A percentile compares a stretch with the other conserved stretches of the same genome.
phyloP scores from a whole-genome alignment of 2,797 vertebrate species.

The Megaceryle alcyon region DNA sequence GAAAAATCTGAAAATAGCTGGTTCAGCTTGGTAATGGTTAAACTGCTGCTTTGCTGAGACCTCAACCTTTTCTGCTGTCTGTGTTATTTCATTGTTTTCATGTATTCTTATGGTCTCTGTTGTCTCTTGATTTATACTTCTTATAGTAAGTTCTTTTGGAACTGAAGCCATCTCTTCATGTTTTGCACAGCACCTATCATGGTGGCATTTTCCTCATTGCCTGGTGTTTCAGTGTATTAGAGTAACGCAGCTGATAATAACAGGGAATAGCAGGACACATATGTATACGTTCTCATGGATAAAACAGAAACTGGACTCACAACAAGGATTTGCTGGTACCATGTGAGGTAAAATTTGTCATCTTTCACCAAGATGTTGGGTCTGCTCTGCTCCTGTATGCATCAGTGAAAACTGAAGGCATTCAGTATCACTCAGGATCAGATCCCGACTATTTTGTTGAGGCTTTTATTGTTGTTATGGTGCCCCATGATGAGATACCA shows the following conservation, averaged over 20 bases:
- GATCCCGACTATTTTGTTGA: neutral
- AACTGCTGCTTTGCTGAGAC: neutral
- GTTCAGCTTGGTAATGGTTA: neutral
- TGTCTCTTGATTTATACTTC: neutral
- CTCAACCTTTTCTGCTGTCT: neutral
- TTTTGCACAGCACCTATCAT: neutral
- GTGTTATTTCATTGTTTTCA: neutral
- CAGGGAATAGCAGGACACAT: neutral
- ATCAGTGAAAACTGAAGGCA: neutral
- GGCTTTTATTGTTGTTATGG: conserved; percentile 36
- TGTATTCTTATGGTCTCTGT: neutral
- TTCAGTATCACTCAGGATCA: neutral
- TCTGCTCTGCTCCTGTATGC: neutral
- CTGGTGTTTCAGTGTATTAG: neutral
- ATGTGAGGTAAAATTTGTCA: neutral
- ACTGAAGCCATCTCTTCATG: neutral
- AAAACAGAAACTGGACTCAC: neutral
- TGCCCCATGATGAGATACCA: conserved; percentile 50
- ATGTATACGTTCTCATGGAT: neutral
- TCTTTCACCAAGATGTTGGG: neutral
- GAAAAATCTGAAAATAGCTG: neutral
- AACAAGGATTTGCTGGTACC: neutral
- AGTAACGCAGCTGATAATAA: neutral
- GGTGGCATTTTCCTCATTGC: neutral
- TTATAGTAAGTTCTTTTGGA: neutral